Evolutionary conservation across 2,888 invertebrate genomes (phyloP).

Genomic region (Thymelicus lineola): DNA sequence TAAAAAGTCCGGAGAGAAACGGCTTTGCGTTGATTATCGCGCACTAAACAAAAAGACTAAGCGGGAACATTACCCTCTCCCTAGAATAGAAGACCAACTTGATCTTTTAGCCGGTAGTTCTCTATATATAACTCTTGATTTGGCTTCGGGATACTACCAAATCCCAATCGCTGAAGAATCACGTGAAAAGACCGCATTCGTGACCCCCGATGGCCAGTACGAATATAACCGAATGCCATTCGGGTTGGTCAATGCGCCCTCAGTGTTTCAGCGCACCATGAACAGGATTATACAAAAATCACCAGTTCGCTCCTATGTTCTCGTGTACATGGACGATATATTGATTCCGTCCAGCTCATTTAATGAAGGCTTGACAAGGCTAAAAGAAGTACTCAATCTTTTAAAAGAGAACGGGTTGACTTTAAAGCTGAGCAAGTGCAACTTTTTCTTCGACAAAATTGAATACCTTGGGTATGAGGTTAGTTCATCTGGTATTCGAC

Average conservation of each 20-base stretch:
- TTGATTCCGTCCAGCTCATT: conserved; percentile 19
- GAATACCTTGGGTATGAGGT: conserved; percentile 19
- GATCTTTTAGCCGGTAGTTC: not conserved
- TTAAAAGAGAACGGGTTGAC: not conserved
- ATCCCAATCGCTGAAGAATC: too few relatives aligned
- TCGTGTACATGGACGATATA: conserved; percentile 41
- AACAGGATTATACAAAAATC: not conserved
- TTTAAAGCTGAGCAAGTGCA: conserved; percentile 10
- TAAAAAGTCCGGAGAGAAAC: not conserved
- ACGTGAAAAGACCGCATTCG: too few relatives aligned
- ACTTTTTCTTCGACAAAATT: conserved; percentile 6
- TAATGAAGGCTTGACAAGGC: not conserved
- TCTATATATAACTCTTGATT: conserved; percentile 40
- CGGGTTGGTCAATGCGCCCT: conserved; percentile 57
- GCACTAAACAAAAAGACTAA: not conserved
- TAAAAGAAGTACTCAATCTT: not conserved
- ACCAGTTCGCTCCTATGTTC: not conserved
- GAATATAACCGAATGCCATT: too few relatives aligned
- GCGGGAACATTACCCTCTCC: not conserved
- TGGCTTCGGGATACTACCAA: too few relatives aligned
- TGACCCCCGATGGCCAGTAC: too few relatives aligned
- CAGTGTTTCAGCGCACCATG: conserved; percentile 49
- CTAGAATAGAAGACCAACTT: conserved; percentile 3
- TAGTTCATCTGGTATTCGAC: not conserved
- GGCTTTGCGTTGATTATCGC: not conserved